phyloP scores from a whole-genome alignment of 2,113 vertebrate species.

The Eretmochelys imbricata region DNA sequence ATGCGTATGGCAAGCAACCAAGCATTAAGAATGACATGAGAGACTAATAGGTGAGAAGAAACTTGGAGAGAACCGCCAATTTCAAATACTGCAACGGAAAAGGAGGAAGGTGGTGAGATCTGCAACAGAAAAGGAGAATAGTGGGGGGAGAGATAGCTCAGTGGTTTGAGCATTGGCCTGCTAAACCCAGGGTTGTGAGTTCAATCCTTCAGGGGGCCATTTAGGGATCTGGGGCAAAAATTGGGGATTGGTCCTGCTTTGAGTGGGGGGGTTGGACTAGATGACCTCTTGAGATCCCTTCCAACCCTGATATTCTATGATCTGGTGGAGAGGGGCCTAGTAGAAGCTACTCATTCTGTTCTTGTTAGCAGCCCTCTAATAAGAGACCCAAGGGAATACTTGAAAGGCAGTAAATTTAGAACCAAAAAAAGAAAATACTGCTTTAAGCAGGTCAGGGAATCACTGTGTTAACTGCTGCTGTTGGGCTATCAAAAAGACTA shows the following conservation, averaged over 20 bases:
- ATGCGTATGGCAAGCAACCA: not conserved
- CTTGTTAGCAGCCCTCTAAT: not conserved
- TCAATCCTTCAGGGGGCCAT: too few species aligned
- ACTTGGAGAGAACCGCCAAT: not conserved
- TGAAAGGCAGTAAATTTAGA: not conserved
- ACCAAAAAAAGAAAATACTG: not conserved
- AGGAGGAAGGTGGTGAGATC: not conserved
- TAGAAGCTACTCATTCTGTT: not conserved
- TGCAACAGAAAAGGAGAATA: too few species aligned
- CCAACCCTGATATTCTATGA: too few species aligned
- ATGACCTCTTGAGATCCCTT: too few species aligned
- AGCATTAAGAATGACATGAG: not conserved
- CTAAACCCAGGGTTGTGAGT: too few species aligned
- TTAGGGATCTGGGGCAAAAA: too few species aligned
- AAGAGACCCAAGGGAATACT: not conserved
- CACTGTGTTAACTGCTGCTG: not conserved
- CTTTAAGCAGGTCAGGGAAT: not conserved
- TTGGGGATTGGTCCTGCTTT: too few species aligned
- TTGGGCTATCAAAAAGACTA: not conserved
- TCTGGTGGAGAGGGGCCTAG: not conserved
- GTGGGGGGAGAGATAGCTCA: too few species aligned
- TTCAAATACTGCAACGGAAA: not conserved
- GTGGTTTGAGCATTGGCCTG: too few species aligned
- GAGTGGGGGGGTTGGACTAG: too few species aligned
- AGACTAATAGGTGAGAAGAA: not conserved